Evolutionary conservation across 2,113 vertebrate species (phyloP).

Genomic region (Percopsis transmontana): DNA sequence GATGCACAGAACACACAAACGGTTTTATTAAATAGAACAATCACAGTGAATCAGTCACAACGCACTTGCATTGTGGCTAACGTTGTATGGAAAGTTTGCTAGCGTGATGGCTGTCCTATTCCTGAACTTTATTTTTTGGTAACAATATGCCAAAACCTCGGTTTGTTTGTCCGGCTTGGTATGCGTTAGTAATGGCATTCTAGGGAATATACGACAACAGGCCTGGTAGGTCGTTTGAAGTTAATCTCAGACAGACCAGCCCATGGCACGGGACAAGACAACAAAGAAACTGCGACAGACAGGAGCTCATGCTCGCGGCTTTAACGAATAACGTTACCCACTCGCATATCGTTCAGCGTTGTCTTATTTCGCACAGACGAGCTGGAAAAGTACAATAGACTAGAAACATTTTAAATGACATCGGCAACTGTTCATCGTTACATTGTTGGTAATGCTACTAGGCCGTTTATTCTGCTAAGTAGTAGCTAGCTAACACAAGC

Average conservation of each 20-base stretch:
- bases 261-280: constrained; percentile 37
- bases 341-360: not conserved
- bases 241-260: not conserved
- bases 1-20: too few species aligned
- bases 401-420: too few species aligned
- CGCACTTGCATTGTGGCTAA: not conserved
- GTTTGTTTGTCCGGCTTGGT: not conserved
- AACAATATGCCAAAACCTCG: not conserved
- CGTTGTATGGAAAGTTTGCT: constrained; percentile 9
- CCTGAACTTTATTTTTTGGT: not conserved
- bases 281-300: constrained; percentile 65
- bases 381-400: too few species aligned
- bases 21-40: too few species aligned
- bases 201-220: too few species aligned
- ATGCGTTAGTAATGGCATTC: not conserved
- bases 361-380: not conserved
- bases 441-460: not conserved
- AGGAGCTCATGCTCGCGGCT: not conserved
- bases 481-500: constrained; percentile 38
- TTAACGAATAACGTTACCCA: not conserved
- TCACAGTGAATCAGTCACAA: too few species aligned
- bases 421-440: not conserved
- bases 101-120: constrained; percentile 18
- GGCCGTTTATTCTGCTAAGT: constrained; percentile 32
- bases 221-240: not conserved